These are phyloP conservation scores for Menura novaehollandiae DNA, from an alignment of 2,113 vertebrate species.

Conservation along the genomic window DNA sequence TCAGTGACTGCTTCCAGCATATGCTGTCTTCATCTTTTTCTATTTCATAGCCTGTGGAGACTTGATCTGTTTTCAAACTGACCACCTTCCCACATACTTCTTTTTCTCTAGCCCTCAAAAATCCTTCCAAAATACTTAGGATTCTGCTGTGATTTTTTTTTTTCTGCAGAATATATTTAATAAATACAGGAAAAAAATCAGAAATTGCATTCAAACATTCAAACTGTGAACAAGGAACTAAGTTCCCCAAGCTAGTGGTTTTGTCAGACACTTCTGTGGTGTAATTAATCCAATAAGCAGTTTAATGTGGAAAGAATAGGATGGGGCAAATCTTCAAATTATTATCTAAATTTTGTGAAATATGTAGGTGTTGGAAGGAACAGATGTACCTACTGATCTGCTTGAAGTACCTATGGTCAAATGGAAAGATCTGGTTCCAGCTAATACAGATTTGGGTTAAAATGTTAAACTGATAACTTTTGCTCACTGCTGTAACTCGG, in stretches of 20 bases:
- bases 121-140: slow-evolving; percentile 31
- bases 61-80: slow-evolving; percentile 42
- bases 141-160: slow-evolving; percentile 14
- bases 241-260: not conserved
- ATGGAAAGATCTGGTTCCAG: not conserved
- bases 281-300: not conserved
- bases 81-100: slow-evolving; percentile 34
- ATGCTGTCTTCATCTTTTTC: not conserved
- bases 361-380: not conserved
- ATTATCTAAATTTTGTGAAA: not conserved
- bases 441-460: not conserved
- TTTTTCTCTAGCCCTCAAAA: slow-evolving; percentile 47
- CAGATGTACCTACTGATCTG: not conserved
- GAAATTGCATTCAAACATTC: not conserved
- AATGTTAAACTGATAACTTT: not conserved
- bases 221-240: not conserved
- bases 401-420: not conserved
- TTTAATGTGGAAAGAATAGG: not conserved
- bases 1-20: not conserved
- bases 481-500: not conserved
- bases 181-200: not conserved
- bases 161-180: not conserved
- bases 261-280: not conserved
- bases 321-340: not conserved
- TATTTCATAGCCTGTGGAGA: slow-evolving; percentile 1